Base-by-base conservation (phyloP, 2,113 vertebrate species). In the Gadus macrocephalus region DNA sequence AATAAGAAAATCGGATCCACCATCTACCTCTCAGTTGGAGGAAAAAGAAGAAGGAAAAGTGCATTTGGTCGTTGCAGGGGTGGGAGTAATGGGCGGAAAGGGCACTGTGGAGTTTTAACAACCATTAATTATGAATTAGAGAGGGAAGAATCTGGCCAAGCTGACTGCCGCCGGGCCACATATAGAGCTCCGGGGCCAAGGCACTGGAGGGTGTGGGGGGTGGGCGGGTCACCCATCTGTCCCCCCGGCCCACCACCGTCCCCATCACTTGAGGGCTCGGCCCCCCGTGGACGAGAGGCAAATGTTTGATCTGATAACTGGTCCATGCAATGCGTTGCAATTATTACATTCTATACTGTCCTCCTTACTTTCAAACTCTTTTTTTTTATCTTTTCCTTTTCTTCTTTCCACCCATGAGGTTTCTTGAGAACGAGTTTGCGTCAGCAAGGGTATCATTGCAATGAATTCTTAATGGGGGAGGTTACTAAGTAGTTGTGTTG, bases 121-220 rank as follows among this genome's bases (percentile, higher is more conserved):
- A 76, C 77, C 82, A 79, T 89, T 85, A 88, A 89, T 90, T 83
- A 89, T 87, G 76, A 79, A 88, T 84, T 31, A 66, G 69, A 68
- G 69, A 66, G 76, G 74, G 69, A 62, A 68, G 71, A 70, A 58
- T 9, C 15, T 49, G 55, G 55, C 55, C 70, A 53, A 56, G 62
- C 63, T 72, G 68, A 27, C 55, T 58, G 55, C 55, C 55, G 6
- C 61, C 22, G 1, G 42, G 42, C 42, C 42, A 49, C 42, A 49
- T 9, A 49, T 7, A 14, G 71, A 74, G 70, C 80, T 84, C 83
- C 80, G 77, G 80, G 81, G 61, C 74, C 65, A 66, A 80, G 42
- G 6, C 42, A 8, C 42, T 49, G 42, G 55, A 1, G 55, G 15
- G 55, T 58, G 55, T 6, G n/a, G 55, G 55, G 15, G 15, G 3